Conservation (phyloP, 1,140 invertebrate genomes). For the Dendroctonus valens region DNA sequence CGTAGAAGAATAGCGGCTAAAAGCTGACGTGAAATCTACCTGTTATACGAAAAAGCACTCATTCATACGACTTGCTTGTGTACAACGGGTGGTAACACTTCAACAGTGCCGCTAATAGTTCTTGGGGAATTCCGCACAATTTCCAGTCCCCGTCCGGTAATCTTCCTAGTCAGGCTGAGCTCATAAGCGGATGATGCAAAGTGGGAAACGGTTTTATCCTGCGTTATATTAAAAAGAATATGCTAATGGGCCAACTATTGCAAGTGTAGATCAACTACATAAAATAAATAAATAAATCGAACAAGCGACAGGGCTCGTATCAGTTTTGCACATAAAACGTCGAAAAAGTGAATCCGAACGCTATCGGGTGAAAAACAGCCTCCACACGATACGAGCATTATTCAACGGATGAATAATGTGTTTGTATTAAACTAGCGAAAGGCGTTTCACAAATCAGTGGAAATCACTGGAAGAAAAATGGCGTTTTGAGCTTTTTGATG, state of each 20-base stretch:
- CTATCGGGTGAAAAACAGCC: conserved; percentile 16
- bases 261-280: too few relatives aligned
- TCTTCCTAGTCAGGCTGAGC: too few relatives aligned
- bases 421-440: conserved; percentile 25
- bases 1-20: conserved; percentile 7
- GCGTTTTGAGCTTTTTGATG: conserved; percentile 26
- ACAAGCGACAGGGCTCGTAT: too few relatives aligned
- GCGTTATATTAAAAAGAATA: too few relatives aligned
- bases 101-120: conserved; percentile 8
- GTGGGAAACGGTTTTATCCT: too few relatives aligned
- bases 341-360: neutral
- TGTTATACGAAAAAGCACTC: conserved; percentile 16
- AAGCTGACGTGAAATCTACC: conserved; percentile 14
- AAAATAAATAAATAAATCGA: too few relatives aligned
- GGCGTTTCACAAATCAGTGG: conserved; percentile 25
- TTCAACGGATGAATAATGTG: conserved; percentile 26
- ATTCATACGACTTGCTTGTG: conserved; percentile 12
- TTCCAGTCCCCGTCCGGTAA: too few relatives aligned
- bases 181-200: too few relatives aligned
- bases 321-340: neutral
- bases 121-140: neutral
- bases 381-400: conserved; percentile 16
- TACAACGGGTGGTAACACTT: conserved; percentile 14
- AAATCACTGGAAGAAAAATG: conserved; percentile 20
- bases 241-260: too few relatives aligned